phyloP scores from a whole-genome alignment of 2,888 invertebrate genomes.

The Mayetiola destructor region DNA sequence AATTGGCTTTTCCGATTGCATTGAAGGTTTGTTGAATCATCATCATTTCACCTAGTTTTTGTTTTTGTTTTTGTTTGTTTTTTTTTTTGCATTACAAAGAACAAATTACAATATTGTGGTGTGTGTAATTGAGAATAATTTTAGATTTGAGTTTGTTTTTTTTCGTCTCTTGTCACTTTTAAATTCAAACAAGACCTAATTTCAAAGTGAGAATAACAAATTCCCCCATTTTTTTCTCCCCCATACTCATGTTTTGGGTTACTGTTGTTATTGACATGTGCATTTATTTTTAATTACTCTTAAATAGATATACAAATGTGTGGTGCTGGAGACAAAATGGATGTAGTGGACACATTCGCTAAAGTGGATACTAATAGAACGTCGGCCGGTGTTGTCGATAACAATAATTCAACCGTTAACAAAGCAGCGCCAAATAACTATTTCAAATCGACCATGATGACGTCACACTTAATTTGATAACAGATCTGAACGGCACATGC shows the following conservation, averaged over 20 bases:
- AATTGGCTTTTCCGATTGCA: background rate
- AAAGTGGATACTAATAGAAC: background rate
- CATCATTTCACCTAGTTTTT: background rate
- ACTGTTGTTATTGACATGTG: no score
- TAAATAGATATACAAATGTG: slow-evolving; percentile 7
- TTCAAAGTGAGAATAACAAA: no score
- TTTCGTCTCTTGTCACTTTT: no score
- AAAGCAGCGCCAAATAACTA: background rate
- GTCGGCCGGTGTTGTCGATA: background rate
- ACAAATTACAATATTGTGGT: no score
- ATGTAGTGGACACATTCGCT: background rate
- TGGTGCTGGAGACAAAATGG: background rate
- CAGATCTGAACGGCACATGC: no score
- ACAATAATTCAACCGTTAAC: background rate
- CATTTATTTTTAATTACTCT: no score
- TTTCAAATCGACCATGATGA: slow-evolving; percentile 1
- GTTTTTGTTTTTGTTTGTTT: background rate
- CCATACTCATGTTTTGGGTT: no score
- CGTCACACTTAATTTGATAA: slow-evolving; percentile 5
- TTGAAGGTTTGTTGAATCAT: background rate
- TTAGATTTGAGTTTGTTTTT: no score
- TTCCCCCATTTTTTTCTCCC: no score
- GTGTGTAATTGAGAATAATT: no score
- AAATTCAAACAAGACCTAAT: no score
- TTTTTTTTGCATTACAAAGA: no score